Evolutionary conservation across 2,797 vertebrate genomes (phyloP), one percentile per base, ranked within the genome.

Genomic region (Sebastolobus alascanus): DNA sequence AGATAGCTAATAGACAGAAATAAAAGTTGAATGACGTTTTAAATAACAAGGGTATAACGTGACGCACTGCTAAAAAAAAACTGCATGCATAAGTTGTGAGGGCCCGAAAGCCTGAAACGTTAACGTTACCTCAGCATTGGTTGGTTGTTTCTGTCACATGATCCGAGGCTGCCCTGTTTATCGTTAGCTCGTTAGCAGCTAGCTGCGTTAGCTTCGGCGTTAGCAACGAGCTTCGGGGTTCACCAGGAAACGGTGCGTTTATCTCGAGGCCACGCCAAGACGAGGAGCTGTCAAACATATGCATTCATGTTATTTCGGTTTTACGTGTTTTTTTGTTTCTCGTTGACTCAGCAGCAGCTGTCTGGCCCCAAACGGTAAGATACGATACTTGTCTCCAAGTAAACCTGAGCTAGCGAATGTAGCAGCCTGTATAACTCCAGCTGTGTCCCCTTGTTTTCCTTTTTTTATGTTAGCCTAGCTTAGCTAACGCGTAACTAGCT

Each of bases 231-330:
- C 38, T 9, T 12, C 9, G 22, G 75, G 82, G 59, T 77, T 71
- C n/a, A 85, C 46, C 86, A 92, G 93, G 91, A 94, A 93, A 85
- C 77, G 13, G 38, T 38, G 60, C 37, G 46, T 75, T 61, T 79
- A 38, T 38, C 29, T 72, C 5, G 0, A 40, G 79, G 64, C 55
- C 29, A 65, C 78, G 11, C 78, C 46, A 29, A 54, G 14, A 12
- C 25, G n/a, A 75, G 16, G 16, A 79, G 54, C 71, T 81, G 79
- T 77, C 82, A 86, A 27, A 65, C 77, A 76, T 61, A 83, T 76
- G 18, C 11, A 66, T 38, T 31, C 1, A 55, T 61, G 38, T 37
- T 13, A 20, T 27, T 33, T 27, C 43, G 43, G 0, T 43, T 37
- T 72, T 78, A 54, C 7, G 12, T 31, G 35, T 16, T 11, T 33